A percentile compares a stretch with the other conserved stretches of the same genome.
phyloP scores from a whole-genome alignment of 2,888 invertebrate genomes.

The Ormyrus labotus region DNA sequence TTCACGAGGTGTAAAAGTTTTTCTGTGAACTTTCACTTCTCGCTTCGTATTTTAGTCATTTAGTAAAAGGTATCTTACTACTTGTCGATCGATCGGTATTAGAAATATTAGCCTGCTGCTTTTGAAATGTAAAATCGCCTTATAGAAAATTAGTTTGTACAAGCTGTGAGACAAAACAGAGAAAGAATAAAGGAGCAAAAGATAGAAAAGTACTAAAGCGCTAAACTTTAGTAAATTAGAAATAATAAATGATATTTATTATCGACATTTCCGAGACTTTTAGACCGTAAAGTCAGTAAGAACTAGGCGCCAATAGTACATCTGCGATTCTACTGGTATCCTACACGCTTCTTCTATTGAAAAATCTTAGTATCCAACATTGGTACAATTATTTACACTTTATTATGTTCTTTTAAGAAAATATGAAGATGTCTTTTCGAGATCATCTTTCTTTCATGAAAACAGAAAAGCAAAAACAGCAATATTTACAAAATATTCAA shows the following conservation, averaged over 20 bases:
- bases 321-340: slow-evolving; percentile 14
- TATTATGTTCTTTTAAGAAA: slow-evolving; percentile 54
- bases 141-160: slow-evolving; percentile 53
- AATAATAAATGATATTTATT: slow-evolving; percentile 8
- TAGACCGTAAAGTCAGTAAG: slow-evolving; percentile 47
- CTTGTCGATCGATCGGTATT: slow-evolving; percentile 39
- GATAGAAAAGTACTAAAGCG: slow-evolving; percentile 42
- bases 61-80: slow-evolving; percentile 35
- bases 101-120: slow-evolving; percentile 29
- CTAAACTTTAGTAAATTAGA: slow-evolving; percentile 40
- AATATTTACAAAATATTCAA: slow-evolving; percentile 56
- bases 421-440: slow-evolving; percentile 51
- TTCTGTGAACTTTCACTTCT: slow-evolving; percentile 24
- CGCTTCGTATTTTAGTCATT: slow-evolving; percentile 35
- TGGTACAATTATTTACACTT: slow-evolving; percentile 56
- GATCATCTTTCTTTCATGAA: slow-evolving; percentile 52
- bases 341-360: slow-evolving; percentile 46
- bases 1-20: slow-evolving; percentile 25
- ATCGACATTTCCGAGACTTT: slow-evolving; percentile 40
- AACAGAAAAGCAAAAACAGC: slow-evolving; percentile 52
- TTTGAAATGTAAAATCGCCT: slow-evolving; percentile 15
- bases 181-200: slow-evolving; percentile 43
- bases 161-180: slow-evolving; percentile 51
- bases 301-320: slow-evolving; percentile 45
- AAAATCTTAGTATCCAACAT: slow-evolving; percentile 52